Evolutionary conservation across 2,888 invertebrate genomes (phyloP), one percentile per base, ranked within the genome.

Genomic region (Pegoplata infirma): DNA sequence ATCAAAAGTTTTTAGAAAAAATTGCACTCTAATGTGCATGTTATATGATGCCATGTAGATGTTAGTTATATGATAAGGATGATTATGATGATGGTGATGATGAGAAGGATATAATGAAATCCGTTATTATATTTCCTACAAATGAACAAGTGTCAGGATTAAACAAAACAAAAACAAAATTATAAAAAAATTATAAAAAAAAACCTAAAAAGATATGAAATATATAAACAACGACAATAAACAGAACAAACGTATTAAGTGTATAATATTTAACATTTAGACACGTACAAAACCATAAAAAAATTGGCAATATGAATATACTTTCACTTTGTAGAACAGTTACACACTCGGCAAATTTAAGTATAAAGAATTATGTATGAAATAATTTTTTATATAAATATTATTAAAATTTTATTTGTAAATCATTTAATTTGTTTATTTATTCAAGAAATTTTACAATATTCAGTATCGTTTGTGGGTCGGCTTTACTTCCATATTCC

Each of bases 111-210:
- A 63, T 66, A 67, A 76, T 68, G 61, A 68, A 76, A 68, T 55
- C 55, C 72, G 32, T 76, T 73, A 67, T 73, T 61, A 69, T 69
- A 67, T 28, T 47, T 59, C 64, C 23, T 44, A 63, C 36, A 74
- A 78, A 69, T 66, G 49, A 69, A 74, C 73, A 74, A 74, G 74
- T 64, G 73, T 74, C 58, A 40, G 68, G 68, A 66, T 59, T 69
- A 10, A 58, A 63, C 19, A 36, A 44, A 49, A 71, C n/a, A 64
- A 51, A 72, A 10, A 40, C 16, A 23, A 4, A 16, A 12, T 59
- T 19, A 67, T 12, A 23, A 21, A n/a, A 51, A 19, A 17, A 36
- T 16, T 21, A 51, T 47, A 63, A 36, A 8, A 55, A 23, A 36
- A 51, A 19, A 14, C 49, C 23, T 16, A 14, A 56, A 59, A 40